phyloP scores from a whole-genome alignment of 2,113 vertebrate genomes.

The Xerus inauris region DNA sequence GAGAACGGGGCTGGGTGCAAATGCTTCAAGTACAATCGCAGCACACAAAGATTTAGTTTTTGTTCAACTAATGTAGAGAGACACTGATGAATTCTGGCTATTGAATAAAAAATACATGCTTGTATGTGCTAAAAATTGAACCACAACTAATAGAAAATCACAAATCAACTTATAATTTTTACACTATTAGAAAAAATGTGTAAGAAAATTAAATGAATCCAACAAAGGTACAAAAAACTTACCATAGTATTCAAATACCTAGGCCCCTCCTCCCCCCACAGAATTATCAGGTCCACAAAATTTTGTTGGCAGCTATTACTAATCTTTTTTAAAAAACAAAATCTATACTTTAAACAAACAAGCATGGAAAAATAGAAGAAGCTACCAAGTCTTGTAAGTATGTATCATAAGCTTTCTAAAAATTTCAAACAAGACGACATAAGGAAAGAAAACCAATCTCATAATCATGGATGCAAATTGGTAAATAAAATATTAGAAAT shows the following conservation, averaged over 20 bases:
- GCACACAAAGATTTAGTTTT: neutral
- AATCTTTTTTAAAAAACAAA: neutral
- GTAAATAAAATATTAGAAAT: constrained; percentile 27
- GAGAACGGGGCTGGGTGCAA: neutral
- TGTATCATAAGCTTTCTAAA: neutral
- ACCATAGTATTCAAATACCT: neutral
- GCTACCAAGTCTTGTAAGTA: neutral
- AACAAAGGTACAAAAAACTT: neutral
- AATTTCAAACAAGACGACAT: neutral
- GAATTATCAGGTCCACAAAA: neutral
- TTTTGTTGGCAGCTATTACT: neutral
- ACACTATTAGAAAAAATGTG: neutral
- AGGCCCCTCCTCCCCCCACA: neutral
- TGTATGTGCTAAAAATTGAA: neutral
- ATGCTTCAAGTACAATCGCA: neutral
- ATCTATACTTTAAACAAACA: constrained; percentile 19
- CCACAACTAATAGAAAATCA: neutral
- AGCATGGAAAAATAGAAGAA: neutral
- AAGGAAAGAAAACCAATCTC: neutral
- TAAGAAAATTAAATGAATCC: constrained; percentile 34
- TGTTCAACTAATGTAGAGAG: neutral
- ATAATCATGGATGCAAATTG: neutral
- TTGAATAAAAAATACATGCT: neutral
- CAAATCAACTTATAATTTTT: neutral
- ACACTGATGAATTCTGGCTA: neutral